phyloP scores from a whole-genome alignment of 2,888 invertebrate genomes.

The Nycteola revayana region DNA sequence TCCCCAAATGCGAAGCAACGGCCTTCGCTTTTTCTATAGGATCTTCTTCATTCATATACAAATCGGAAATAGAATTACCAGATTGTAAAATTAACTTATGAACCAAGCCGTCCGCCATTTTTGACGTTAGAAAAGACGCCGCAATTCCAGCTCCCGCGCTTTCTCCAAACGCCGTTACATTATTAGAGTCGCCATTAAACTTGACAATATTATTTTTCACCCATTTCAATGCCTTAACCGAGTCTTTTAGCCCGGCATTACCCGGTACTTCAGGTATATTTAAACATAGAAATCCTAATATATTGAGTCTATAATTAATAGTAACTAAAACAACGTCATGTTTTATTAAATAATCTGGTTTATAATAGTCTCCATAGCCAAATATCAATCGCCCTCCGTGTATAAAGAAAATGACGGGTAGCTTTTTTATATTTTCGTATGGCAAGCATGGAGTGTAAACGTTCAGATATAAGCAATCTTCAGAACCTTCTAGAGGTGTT shows the following conservation, averaged over 20 bases:
- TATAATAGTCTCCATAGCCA: conserved; percentile 76
- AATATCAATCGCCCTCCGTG: conserved; percentile 81
- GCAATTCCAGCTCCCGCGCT: conserved; percentile 60
- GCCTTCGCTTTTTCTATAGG: conserved; percentile 48
- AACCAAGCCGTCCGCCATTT: conserved; percentile 54
- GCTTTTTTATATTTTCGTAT: conserved; percentile 43
- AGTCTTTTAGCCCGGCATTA: conserved; percentile 65
- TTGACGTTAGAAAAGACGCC: conserved; percentile 47
- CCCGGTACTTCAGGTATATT: conserved; percentile 64
- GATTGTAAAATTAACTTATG: conserved; percentile 61
- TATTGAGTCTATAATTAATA: conserved; percentile 60
- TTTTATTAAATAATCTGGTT: conserved; percentile 60
- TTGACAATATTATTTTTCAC: conserved; percentile 53
- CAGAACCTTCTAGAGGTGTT: conserved; percentile 72
- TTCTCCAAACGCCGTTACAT: conserved; percentile 63
- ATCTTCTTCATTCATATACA: conserved; percentile 54
- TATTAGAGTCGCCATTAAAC: conserved; percentile 59
- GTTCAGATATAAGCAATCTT: conserved; percentile 87
- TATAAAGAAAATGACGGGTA: conserved; percentile 80
- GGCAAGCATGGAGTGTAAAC: conserved; percentile 83
- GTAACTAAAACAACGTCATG: conserved; percentile 64
- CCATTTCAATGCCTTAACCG: conserved; percentile 63
- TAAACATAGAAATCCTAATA: conserved; percentile 63
- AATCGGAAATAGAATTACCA: conserved; percentile 52
- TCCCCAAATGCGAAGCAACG: conserved; percentile 47